A percentile compares a stretch with the other conserved stretches of the same genome.
Evolutionary conservation across 1,140 invertebrate species (phyloP).

Genomic region (Laupala kohalensis): DNA sequence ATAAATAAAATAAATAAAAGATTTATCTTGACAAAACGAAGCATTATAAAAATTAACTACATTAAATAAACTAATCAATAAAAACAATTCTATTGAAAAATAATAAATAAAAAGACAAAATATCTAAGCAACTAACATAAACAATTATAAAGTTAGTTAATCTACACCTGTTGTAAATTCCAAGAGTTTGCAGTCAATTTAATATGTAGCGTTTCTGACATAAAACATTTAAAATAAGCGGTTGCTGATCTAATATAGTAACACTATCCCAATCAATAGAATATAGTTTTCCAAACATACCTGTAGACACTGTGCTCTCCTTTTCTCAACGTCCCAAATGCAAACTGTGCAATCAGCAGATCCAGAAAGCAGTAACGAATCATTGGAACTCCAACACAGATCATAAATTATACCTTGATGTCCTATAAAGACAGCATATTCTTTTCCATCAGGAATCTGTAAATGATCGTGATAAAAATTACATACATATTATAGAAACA

Average conservation of each 20-base stretch:
- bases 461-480: neutral
- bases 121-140: too few relatives aligned
- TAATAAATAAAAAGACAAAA: too few relatives aligned
- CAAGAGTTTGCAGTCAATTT: neutral
- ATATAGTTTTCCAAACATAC: neutral
- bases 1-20: too few relatives aligned
- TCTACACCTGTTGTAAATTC: too few relatives aligned
- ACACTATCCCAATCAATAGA: neutral
- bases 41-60: too few relatives aligned
- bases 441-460: slow-evolving; percentile 19
- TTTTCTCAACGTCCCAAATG: slow-evolving; percentile 37
- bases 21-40: too few relatives aligned
- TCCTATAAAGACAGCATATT: slow-evolving; percentile 27
- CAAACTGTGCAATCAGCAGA: slow-evolving; percentile 47
- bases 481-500: neutral
- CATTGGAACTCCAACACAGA: slow-evolving; percentile 41
- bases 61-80: too few relatives aligned
- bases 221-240: neutral
- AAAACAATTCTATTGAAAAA: too few relatives aligned
- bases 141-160: too few relatives aligned
- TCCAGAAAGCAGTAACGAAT: slow-evolving; percentile 39
- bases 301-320: slow-evolving; percentile 9
- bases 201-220: neutral
- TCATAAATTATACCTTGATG: slow-evolving; percentile 50
- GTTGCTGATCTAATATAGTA: neutral